Evolutionary conservation across 1,140 invertebrate species (phyloP).

Genomic region (Aphelenchoides besseyi): DNA sequence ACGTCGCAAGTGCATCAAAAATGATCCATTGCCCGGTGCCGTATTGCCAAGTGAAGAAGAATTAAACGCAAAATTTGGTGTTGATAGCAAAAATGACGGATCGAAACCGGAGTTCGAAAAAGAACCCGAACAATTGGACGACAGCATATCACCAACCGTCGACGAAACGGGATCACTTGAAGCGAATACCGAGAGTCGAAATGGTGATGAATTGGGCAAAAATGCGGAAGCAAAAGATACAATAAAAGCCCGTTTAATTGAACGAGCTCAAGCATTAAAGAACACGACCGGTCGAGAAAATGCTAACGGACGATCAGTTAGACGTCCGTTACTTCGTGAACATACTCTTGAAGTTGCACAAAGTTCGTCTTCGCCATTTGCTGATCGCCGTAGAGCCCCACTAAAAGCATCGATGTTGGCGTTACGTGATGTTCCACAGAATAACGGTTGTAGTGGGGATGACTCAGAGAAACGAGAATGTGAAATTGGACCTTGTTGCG

Average conservation of each 20-base stretch:
- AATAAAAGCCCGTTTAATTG: conserved; percentile 31
- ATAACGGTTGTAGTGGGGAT: conserved; percentile 26
- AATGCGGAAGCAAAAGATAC: conserved; percentile 23
- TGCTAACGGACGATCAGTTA: neutral
- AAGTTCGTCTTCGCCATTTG: conserved; percentile 22
- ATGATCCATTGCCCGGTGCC: conserved; percentile 33
- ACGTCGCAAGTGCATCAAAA: conserved; percentile 25
- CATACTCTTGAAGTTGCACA: conserved; percentile 35
- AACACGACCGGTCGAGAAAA: conserved; percentile 1
- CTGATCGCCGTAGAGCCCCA: conserved; percentile 31
- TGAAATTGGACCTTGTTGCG: conserved; percentile 38
- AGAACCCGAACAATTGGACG: conserved; percentile 29
- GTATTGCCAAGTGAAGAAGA: conserved; percentile 37
- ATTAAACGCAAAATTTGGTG: conserved; percentile 5
- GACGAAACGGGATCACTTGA: conserved; percentile 20
- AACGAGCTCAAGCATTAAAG: conserved; percentile 32
- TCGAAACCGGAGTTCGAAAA: conserved; percentile 16
- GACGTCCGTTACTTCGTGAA: conserved; percentile 17
- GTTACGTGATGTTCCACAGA: conserved; percentile 15
- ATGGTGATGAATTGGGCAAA: conserved; percentile 18
- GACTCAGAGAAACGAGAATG: conserved; percentile 35
- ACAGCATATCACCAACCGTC: neutral
- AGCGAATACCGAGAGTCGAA: conserved; percentile 8
- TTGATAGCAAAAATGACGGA: conserved; percentile 20
- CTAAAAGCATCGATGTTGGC: conserved; percentile 13